A percentile compares a stretch with the other conserved stretches of the same genome.
phyloP scores from a whole-genome alignment of 2,888 invertebrate species.

The Prenolepis imparis region DNA sequence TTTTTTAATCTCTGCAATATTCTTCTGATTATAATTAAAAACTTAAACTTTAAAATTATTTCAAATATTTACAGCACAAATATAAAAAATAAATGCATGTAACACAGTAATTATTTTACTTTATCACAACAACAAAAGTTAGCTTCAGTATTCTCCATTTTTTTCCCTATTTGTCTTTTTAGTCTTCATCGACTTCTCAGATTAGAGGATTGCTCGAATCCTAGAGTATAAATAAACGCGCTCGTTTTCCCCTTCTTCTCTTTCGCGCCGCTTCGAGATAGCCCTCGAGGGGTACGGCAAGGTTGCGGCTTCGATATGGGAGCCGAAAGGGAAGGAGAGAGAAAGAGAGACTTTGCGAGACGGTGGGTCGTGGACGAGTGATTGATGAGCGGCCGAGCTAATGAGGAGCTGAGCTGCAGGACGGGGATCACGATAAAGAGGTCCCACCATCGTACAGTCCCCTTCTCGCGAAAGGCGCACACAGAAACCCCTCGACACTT shows the following conservation, averaged over 20 bases:
- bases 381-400: constrained; percentile 86
- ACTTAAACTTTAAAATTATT: background rate
- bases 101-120: too few relatives aligned
- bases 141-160: too few relatives aligned
- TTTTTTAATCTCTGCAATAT: background rate
- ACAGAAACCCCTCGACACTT: constrained; percentile 75
- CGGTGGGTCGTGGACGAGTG: constrained; percentile 85
- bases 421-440: constrained; percentile 86
- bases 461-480: constrained; percentile 73
- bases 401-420: constrained; percentile 86
- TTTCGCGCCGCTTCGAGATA: constrained; percentile 65
- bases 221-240: constrained; percentile 50
- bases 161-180: background rate
- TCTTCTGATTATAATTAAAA: background rate
- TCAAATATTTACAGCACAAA: background rate
- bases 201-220: constrained; percentile 32
- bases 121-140: too few relatives aligned
- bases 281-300: constrained; percentile 71
- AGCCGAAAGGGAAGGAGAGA: constrained; percentile 69
- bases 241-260: background rate
- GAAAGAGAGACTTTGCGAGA: constrained; percentile 78
- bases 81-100: too few relatives aligned
- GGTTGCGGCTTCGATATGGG: constrained; percentile 74
- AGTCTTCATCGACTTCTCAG: constrained; percentile 45
- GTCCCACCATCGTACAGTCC: constrained; percentile 80